phyloP scores from a whole-genome alignment of 2,113 vertebrate species.

The Galbula dea region DNA sequence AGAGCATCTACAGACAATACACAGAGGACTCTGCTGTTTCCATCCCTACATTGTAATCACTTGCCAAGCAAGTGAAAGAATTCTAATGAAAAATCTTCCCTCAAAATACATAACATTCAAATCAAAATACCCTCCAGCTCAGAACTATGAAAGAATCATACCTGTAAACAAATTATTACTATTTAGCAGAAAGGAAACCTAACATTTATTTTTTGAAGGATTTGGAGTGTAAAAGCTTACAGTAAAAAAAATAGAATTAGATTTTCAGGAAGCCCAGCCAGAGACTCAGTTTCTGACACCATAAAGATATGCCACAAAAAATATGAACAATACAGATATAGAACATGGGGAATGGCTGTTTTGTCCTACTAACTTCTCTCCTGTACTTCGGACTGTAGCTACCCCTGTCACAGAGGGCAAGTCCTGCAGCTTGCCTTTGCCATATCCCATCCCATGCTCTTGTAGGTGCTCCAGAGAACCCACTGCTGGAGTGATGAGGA shows the following conservation, averaged over 20 bases:
- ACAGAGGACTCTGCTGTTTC: neutral
- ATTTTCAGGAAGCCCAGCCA: neutral
- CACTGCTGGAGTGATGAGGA: neutral
- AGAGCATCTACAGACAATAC: neutral
- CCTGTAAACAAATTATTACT: neutral
- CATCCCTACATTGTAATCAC: neutral
- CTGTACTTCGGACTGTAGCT: neutral
- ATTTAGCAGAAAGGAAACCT: neutral
- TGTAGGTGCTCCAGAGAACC: neutral
- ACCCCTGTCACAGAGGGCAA: rapidly evolving
- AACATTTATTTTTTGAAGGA: neutral
- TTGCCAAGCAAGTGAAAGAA: neutral
- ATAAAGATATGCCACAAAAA: neutral
- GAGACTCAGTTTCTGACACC: neutral
- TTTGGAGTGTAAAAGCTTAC: neutral
- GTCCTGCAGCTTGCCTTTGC: neutral
- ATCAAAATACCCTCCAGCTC: neutral
- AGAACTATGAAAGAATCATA: neutral
- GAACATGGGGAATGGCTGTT: neutral
- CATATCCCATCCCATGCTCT: neutral
- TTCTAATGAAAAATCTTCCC: neutral
- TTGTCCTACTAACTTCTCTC: neutral
- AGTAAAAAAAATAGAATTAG: neutral
- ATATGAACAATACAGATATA: rapidly evolving
- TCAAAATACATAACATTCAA: neutral